phyloP scores from a whole-genome alignment of 2,797 vertebrate species.

The Steatocranus sp. region DNA sequence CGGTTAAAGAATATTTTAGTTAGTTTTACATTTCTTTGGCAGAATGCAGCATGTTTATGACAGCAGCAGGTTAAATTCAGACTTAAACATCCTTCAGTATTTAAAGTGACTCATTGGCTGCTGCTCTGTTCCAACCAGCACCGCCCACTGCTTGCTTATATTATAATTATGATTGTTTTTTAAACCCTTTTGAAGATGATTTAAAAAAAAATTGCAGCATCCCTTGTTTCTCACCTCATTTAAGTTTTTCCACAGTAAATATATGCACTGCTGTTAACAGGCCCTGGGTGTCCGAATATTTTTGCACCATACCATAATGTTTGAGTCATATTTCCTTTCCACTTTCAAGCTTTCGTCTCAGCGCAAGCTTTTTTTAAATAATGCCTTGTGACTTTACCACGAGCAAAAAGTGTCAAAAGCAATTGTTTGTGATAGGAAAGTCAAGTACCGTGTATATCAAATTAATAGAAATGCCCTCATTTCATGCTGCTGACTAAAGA shows the following conservation, averaged over 20 bases:
- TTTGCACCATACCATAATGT: not conserved
- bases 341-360: not conserved
- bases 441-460: not conserved
- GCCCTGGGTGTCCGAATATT: not conserved
- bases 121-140: not conserved
- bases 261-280: not conserved
- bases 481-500: not conserved
- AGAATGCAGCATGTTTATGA: not conserved
- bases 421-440: not conserved
- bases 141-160: not conserved
- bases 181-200: not conserved
- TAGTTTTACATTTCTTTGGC: not conserved
- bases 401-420: not conserved
- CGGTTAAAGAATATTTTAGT: not conserved
- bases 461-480: not conserved
- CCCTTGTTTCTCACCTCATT: not conserved
- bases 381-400: not conserved
- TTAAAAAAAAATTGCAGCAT: fast-evolving
- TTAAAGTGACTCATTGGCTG: slow-evolving; percentile 7
- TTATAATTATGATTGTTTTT: not conserved
- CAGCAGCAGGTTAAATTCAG: not conserved
- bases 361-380: not conserved
- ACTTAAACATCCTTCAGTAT: not conserved
- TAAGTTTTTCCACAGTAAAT: not conserved
- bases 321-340: not conserved